Base-by-base conservation (phyloP, 1,140 invertebrate genomes). In the Thalassaphorura encarpata region DNA sequence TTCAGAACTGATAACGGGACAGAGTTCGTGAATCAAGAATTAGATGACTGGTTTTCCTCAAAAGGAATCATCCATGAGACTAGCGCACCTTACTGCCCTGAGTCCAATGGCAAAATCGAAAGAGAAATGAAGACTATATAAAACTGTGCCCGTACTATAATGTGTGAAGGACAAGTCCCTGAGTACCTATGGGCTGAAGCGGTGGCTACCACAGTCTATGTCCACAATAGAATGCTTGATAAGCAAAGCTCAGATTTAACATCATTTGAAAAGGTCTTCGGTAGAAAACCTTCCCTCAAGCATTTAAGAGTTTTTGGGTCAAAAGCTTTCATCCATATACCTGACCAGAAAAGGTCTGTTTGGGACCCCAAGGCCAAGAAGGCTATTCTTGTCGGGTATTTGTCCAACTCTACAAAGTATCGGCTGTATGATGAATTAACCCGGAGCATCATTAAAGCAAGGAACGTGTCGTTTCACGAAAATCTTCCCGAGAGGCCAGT, bases 21-120 rank as follows among this genome's bases (percentile, higher is more conserved):
- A 13, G 68, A 72, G 56, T 66, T 69, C 4, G 63, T 62, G 6
- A 66, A 69, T 57, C 40, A 63, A 27, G 39, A 58, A 8, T 55
- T 72, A 36, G 54, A 61, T 41, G 45, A 47, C 8, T 66, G 65
- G 48, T 57, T 69, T 8, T 42, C 15, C 18, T 63, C 23, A 42
- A 2, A 61, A 36, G 62, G 63, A n/a, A 64, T 67, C 16, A 15
- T 51, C 6, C 61, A 67, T 54, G 62, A 66, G 45, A 54, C 29
- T 42, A 64, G 68, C n/a, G 60, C 58, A 18, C 51, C 68, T 1
- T 76, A 75, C 56, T 72, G 69, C 4, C 71, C 74, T 1, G 58
- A 78, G 63, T 69, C 75, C 57, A 79, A 78, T 64, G 73, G 73
- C 4, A 60, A 61, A 19, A 67, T 68, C 16, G 75, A 76, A 60